Conservation (phyloP, 2,797 vertebrate species). For the Acrossocheilus fasciatus region DNA sequence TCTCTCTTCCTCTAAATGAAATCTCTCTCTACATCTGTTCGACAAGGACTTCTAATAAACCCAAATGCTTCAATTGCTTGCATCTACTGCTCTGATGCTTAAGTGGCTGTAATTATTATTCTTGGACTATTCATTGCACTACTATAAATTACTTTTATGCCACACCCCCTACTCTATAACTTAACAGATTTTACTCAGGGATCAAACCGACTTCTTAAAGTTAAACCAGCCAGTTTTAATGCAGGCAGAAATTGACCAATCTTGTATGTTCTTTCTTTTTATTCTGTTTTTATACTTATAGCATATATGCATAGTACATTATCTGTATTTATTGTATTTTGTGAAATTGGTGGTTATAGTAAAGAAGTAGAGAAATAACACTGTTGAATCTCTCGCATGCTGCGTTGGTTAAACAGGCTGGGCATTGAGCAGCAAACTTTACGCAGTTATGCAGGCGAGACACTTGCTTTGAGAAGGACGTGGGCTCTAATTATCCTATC, state of each 20-base stretch:
- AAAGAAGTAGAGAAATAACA: not conserved
- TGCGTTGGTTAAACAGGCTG: too few species aligned
- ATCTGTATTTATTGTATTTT: not conserved
- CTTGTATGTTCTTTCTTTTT: not conserved
- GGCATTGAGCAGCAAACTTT: not conserved
- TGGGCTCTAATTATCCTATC: not conserved
- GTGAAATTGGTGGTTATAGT: not conserved
- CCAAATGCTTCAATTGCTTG: not conserved
- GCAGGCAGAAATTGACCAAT: not conserved
- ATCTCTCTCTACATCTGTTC: not conserved
- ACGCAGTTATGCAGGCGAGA: not conserved
- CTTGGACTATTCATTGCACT: not conserved
- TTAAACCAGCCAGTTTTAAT: not conserved
- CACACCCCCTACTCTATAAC: not conserved
- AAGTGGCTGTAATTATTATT: not conserved
- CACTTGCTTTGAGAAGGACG: not conserved
- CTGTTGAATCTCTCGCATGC: not conserved
- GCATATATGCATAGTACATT: not conserved
- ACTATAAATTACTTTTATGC: slow-evolving; percentile 51
- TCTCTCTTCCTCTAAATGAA: not conserved
- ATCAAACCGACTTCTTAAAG: not conserved
- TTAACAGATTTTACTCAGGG: not conserved
- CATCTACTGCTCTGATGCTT: not conserved
- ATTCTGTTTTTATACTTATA: not conserved
- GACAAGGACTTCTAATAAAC: not conserved